Conservation (phyloP, 2,797 vertebrate species). For the Orestias chungarensis region DNA sequence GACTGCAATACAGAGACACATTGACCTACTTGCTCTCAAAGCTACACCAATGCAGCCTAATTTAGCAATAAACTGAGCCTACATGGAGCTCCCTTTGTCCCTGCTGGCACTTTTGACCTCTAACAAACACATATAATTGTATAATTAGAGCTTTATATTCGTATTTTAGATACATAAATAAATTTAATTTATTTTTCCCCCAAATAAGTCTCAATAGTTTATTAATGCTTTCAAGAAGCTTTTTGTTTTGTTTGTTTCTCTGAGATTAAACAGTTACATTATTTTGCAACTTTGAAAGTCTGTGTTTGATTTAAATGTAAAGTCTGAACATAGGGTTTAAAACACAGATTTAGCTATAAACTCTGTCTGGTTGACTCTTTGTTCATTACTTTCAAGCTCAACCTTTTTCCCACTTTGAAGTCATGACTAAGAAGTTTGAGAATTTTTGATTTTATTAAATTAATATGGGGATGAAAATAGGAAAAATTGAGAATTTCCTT, state of each 20-base stretch:
- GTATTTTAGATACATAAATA: too few relatives aligned
- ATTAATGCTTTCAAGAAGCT: not conserved
- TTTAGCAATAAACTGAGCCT: not conserved
- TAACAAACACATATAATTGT: not conserved
- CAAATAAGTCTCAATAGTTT: too few relatives aligned
- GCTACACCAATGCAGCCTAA: not conserved
- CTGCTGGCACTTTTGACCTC: not conserved
- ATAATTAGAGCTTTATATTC: not conserved
- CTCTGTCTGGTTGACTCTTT: slow-evolving; percentile 45
- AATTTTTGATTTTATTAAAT: slow-evolving; percentile 26
- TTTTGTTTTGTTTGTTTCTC: not conserved
- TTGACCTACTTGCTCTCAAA: not conserved
- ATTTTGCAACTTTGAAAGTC: not conserved
- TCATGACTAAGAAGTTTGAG: slow-evolving; percentile 30
- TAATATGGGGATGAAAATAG: slow-evolving; percentile 34
- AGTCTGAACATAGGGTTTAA: slow-evolving; percentile 45
- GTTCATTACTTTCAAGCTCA: slow-evolving; percentile 53
- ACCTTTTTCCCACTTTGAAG: slow-evolving; percentile 54
- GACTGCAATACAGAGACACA: not conserved
- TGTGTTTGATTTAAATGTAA: not conserved
- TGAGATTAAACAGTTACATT: not conserved
- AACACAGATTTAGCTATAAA: slow-evolving; percentile 48
- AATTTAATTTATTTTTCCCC: too few relatives aligned
- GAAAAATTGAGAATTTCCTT: slow-evolving; percentile 34
- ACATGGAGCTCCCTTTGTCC: not conserved